Evolutionary conservation across 2,888 invertebrate genomes (phyloP).

Genomic region (Lasioglossum malachurum): DNA sequence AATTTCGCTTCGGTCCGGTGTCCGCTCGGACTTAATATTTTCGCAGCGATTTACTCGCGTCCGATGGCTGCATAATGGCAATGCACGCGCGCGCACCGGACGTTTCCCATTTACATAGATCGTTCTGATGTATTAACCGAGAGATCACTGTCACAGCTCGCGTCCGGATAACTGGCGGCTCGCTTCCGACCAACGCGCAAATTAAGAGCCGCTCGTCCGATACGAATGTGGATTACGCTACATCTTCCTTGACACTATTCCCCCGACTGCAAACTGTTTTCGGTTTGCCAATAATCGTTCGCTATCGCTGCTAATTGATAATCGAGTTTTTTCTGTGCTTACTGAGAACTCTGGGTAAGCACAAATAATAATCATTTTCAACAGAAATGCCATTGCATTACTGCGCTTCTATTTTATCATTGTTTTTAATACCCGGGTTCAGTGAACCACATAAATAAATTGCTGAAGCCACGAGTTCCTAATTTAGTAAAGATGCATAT

Average conservation of each 20-base stretch:
- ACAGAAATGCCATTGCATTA: too few relatives aligned
- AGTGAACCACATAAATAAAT: too few relatives aligned
- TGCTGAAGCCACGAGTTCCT: too few relatives aligned
- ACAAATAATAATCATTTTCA: too few relatives aligned
- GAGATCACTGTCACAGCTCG: constrained; percentile 40
- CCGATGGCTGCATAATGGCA: constrained; percentile 35
- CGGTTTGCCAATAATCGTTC: background rate
- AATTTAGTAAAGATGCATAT: too few relatives aligned
- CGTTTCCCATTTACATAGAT: constrained; percentile 50
- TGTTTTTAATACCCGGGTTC: too few relatives aligned
- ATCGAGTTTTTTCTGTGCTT: background rate
- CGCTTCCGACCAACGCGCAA: constrained; percentile 31
- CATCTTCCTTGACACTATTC: background rate
- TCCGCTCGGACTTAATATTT: constrained; percentile 31
- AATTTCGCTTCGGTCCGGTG: constrained; percentile 19
- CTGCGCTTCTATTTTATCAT: too few relatives aligned
- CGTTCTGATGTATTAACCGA: constrained; percentile 54
- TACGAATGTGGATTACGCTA: background rate
- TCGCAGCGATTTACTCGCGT: constrained; percentile 38
- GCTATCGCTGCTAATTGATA: background rate
- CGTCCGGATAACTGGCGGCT: constrained; percentile 24
- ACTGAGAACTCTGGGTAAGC: background rate
- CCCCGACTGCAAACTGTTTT: background rate
- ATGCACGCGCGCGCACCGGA: constrained; percentile 30
- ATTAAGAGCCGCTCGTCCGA: constrained; percentile 9